Evolutionary conservation across 1,140 invertebrate species (phyloP).

Genomic region (Potamilus streckersoni): DNA sequence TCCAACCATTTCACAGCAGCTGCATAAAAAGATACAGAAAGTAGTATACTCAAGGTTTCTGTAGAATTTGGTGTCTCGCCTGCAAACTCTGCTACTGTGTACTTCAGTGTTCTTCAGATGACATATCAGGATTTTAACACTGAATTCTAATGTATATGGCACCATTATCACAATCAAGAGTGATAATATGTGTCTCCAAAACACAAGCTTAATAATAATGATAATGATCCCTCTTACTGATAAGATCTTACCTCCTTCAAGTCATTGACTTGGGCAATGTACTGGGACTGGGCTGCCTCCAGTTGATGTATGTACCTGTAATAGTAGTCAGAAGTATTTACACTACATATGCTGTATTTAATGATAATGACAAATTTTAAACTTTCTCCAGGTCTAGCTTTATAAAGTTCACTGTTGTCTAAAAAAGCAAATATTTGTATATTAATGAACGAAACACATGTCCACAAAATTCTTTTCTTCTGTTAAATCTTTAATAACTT

Average conservation of each 20-base stretch:
- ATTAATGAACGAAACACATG: too few species aligned
- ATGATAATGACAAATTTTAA: background rate
- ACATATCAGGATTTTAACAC: background rate
- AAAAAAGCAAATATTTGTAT: too few species aligned
- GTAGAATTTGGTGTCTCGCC: too few species aligned
- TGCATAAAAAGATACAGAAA: too few species aligned
- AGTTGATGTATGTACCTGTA: constrained; percentile 84
- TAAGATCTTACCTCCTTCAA: constrained; percentile 79
- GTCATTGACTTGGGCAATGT: constrained; percentile 84
- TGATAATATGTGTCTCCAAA: constrained; percentile 14
- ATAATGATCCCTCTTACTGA: background rate
- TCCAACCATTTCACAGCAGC: too few species aligned
- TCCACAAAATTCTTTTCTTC: background rate
- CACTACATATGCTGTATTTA: background rate
- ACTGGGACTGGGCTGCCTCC: constrained; percentile 83
- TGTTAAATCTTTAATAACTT: background rate
- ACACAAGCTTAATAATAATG: constrained; percentile 24
- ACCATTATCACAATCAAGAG: background rate
- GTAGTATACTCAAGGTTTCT: too few species aligned
- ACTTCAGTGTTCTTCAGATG: background rate
- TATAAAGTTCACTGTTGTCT: background rate
- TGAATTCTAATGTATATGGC: background rate
- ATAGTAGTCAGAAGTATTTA: constrained; percentile 1
- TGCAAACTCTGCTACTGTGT: background rate
- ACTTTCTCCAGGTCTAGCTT: background rate